A percentile compares a stretch with the other conserved stretches of the same genome.
Evolutionary conservation across 2,888 invertebrate species (phyloP).

Genomic region (Acleris sparsana): DNA sequence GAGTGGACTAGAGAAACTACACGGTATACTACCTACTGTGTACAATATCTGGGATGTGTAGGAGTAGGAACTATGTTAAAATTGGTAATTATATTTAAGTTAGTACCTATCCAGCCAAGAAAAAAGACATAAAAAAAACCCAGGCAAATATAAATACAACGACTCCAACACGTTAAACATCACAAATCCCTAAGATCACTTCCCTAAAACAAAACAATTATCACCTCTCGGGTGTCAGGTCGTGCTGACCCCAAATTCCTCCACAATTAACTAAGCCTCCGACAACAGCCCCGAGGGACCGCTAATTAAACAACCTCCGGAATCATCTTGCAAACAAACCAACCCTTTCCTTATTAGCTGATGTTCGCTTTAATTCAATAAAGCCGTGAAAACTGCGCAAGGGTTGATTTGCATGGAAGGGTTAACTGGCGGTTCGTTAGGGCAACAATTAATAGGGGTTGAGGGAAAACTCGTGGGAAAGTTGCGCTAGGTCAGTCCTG

Average conservation of each 20-base stretch:
- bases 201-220: slow-evolving; percentile 38
- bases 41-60: no score
- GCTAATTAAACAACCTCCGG: slow-evolving; percentile 73
- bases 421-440: slow-evolving; percentile 81
- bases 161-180: no score
- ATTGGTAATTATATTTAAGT: no score
- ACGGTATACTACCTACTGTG: no score
- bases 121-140: no score
- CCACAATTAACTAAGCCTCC: slow-evolving; percentile 66
- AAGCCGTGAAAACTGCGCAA: slow-evolving; percentile 76
- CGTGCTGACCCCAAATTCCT: slow-evolving; percentile 58
- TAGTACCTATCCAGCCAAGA: no score
- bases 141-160: no score
- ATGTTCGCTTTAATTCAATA: slow-evolving; percentile 77
- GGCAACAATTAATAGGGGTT: slow-evolving; percentile 77
- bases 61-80: no score
- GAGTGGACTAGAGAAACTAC: no score
- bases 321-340: slow-evolving; percentile 76
- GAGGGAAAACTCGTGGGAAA: slow-evolving; percentile 74
- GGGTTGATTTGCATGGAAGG: slow-evolving; percentile 83
- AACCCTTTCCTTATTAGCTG: slow-evolving; percentile 67
- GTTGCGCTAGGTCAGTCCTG: slow-evolving; percentile 72
- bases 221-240: slow-evolving; percentile 38
- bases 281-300: slow-evolving; percentile 70
- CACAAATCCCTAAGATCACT: background rate